Evolutionary conservation across 2,797 vertebrate species (phyloP).

Genomic region (Nyctibius grandis): DNA sequence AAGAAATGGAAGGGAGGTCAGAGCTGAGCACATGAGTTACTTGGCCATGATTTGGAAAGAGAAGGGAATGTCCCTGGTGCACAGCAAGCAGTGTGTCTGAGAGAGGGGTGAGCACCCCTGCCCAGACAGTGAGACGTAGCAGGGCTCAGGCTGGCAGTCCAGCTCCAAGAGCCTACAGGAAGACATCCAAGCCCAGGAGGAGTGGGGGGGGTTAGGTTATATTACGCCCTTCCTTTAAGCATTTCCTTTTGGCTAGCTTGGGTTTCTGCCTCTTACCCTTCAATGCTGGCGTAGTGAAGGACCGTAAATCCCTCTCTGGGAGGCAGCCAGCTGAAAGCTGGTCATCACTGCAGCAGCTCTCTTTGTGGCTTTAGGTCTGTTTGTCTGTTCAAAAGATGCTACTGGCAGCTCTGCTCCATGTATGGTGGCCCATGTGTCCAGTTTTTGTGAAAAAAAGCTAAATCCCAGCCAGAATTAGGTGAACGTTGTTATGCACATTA

Average conservation of each 20-base stretch:
- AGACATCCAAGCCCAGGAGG: neutral
- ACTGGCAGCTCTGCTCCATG: neutral
- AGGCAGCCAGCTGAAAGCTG: constrained; percentile 4
- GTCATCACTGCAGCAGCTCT: neutral
- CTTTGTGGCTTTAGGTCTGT: neutral
- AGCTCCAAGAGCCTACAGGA: neutral
- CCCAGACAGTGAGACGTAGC: neutral
- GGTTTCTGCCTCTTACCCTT: constrained; percentile 33
- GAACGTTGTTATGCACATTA: neutral
- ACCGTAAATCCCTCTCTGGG: neutral
- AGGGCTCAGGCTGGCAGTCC: neutral
- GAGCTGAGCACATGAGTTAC: neutral
- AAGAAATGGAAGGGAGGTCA: neutral
- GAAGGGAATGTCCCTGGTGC: neutral
- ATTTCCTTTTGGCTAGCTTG: constrained; percentile 1
- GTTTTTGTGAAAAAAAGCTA: neutral
- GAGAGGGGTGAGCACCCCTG: neutral
- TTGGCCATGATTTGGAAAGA: neutral
- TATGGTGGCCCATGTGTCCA: accelerated
- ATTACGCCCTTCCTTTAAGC: neutral
- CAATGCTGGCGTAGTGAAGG: neutral
- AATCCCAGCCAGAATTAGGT: neutral
- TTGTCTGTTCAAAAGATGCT: neutral
- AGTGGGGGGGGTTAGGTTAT: neutral
- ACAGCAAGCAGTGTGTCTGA: neutral